A percentile compares a stretch with the other conserved stretches of the same genome.
Conservation (phyloP, 2,888 invertebrate species). For the Labia minor region DNA sequence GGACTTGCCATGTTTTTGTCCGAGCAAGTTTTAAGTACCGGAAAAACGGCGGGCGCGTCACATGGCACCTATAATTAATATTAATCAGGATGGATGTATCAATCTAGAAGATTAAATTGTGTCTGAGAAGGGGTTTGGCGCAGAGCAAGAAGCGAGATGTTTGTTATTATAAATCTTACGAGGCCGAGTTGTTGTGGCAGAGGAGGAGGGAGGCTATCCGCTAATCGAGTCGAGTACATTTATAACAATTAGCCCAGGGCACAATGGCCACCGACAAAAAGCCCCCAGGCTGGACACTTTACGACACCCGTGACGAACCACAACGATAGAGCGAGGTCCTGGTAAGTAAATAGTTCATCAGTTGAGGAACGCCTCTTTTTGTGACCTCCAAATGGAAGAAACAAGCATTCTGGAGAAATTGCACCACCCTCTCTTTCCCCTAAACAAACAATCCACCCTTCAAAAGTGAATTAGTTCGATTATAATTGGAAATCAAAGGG, state of each 20-base stretch:
- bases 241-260: conserved; percentile 2
- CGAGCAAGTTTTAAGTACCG: conserved; percentile 5
- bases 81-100: conserved; percentile 8
- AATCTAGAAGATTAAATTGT: conserved; percentile 5
- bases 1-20: conserved; percentile 13
- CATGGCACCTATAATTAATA: conserved; percentile 13
- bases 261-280: neutral
- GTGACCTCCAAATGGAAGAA: too few species aligned
- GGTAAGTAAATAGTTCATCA: neutral
- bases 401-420: too few species aligned
- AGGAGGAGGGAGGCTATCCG: neutral
- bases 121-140: neutral
- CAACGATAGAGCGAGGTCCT: neutral
- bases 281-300: neutral
- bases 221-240: conserved; percentile 8
- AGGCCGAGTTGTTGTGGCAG: too few species aligned
- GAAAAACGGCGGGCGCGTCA: conserved; percentile 1
- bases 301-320: neutral
- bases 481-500: too few species aligned
- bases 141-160: conserved; percentile 5
- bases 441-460: too few species aligned
- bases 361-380: too few species aligned
- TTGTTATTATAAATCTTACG: conserved; percentile 5
- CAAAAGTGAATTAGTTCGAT: too few species aligned
- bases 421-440: too few species aligned